Conservation (phyloP, 2,888 invertebrate species). For the Drosophila suboccidentalis region DNA sequence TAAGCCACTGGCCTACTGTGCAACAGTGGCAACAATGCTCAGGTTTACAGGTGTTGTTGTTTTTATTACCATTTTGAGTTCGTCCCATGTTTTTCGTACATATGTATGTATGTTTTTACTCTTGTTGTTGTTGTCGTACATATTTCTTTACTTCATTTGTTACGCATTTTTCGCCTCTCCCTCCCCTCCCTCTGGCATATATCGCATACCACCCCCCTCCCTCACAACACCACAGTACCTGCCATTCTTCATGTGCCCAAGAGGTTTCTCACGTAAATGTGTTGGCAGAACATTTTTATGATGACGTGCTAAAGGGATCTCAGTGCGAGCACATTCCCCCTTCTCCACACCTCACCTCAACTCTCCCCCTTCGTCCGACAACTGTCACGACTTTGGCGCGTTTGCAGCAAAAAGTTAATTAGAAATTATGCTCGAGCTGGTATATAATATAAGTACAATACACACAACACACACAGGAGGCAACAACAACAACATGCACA, state of each 20-base stretch:
- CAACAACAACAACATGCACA: constrained; percentile 29
- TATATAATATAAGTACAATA: constrained; percentile 33
- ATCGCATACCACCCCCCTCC: too few relatives aligned
- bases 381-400: constrained; percentile 37
- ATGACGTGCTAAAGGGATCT: constrained; percentile 79
- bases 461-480: constrained; percentile 43
- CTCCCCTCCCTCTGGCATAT: neutral
- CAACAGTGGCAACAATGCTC: constrained; percentile 37
- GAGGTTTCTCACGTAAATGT: constrained; percentile 70
- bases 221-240: neutral
- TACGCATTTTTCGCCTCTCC: constrained; percentile 56
- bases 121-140: constrained; percentile 50
- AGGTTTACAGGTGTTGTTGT: constrained; percentile 72
- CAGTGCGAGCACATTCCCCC: constrained; percentile 9
- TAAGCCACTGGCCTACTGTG: neutral
- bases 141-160: constrained; percentile 76
- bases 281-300: constrained; percentile 78
- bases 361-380: too few relatives aligned
- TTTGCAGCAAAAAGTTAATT: constrained; percentile 74
- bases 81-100: constrained; percentile 22
- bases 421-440: constrained; percentile 75
- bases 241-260: constrained; percentile 46
- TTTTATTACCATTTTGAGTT: constrained; percentile 70
- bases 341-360: neutral
- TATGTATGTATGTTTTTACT: constrained; percentile 17